A percentile compares a stretch with the other conserved stretches of the same genome.
Evolutionary conservation across 64 coral and sea anemone genomes (phyloP).

Genomic region (Stichodactyla helianthus): DNA sequence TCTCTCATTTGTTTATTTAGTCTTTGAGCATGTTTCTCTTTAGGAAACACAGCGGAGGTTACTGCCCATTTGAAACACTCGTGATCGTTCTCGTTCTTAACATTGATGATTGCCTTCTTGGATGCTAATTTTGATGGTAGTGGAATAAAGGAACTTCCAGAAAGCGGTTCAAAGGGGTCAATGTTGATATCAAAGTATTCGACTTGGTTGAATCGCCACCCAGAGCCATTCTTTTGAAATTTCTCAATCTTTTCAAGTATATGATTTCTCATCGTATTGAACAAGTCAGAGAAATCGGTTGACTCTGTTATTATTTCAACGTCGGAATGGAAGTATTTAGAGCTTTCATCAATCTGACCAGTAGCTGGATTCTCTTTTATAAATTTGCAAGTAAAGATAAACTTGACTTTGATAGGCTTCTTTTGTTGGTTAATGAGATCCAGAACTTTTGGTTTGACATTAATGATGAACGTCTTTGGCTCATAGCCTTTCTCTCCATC

Average conservation of each 20-base stretch:
- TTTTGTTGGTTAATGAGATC: constrained; percentile 24
- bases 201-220: constrained; percentile 19
- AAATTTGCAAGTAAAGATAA: constrained; percentile 31
- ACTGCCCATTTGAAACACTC: constrained; percentile 46
- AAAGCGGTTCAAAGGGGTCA: constrained; percentile 1
- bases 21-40: background rate
- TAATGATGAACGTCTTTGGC: constrained; percentile 12
- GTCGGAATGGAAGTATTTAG: background rate
- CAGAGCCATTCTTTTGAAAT: constrained; percentile 10
- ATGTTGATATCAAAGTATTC: constrained; percentile 36
- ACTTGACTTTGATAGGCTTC: constrained; percentile 37
- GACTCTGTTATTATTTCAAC: constrained; percentile 28
- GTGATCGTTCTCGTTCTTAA: constrained; percentile 31
- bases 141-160: constrained; percentile 7
- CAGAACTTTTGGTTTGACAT: constrained; percentile 21
- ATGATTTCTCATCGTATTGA: constrained; percentile 13
- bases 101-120: constrained; percentile 18
- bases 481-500: constrained; percentile 21
- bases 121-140: background rate
- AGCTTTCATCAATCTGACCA: constrained; percentile 27
- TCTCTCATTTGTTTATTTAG: background rate
- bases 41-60: background rate
- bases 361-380: constrained; percentile 27
- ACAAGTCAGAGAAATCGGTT: constrained; percentile 34
- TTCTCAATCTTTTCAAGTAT: constrained; percentile 15